These are phyloP conservation scores for Passerina amoena DNA, from an alignment of 2,113 vertebrate genomes.

Conservation along the genomic window DNA sequence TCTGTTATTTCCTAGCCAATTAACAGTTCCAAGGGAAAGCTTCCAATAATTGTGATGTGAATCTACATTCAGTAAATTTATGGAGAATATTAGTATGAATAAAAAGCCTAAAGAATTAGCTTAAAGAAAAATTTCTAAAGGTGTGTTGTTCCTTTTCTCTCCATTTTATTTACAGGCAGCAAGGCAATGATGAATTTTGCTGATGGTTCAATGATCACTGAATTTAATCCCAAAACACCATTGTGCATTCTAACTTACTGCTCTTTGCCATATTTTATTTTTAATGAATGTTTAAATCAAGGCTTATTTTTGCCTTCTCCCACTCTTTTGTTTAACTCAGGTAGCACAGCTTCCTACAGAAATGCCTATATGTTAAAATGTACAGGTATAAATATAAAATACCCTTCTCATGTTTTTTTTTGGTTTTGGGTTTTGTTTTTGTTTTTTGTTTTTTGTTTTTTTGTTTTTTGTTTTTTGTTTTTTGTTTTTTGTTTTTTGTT, in stretches of 20 bases:
- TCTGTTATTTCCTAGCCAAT: background rate
- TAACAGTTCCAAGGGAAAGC: background rate
- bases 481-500: background rate
- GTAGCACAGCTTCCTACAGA: background rate
- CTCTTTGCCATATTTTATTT: background rate
- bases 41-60: background rate
- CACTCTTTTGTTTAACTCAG: background rate
- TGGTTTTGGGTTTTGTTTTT: too few relatives aligned
- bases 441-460: background rate
- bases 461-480: background rate
- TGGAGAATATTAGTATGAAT: background rate
- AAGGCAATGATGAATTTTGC: background rate
- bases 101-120: background rate
- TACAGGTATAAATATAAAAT: background rate
- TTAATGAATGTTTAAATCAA: background rate
- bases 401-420: too few relatives aligned
- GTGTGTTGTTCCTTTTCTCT: rapidly evolving
- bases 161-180: background rate
- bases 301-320: background rate
- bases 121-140: background rate
- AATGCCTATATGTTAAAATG: background rate
- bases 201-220: background rate
- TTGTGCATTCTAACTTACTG: background rate
- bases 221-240: background rate
- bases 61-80: background rate